These are phyloP conservation scores for Odontocolon sp. DNA, from an alignment of 2,888 invertebrate species.

Conservation along the genomic window DNA sequence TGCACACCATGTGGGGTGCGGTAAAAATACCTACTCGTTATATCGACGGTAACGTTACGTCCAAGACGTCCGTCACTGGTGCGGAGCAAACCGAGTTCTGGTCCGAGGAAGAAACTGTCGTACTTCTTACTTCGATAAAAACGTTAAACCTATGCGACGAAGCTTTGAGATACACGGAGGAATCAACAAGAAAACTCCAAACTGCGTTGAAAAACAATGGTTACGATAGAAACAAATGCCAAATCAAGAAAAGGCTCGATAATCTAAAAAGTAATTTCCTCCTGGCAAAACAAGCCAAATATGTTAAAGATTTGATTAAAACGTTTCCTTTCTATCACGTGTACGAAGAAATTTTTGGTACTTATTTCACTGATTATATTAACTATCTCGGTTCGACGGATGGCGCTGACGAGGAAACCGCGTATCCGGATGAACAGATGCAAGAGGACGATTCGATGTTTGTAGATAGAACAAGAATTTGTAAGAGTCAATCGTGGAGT, in stretches of 20 bases:
- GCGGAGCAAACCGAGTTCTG: conserved; percentile 61
- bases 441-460: conserved; percentile 5
- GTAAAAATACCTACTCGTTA: not conserved
- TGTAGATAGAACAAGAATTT: conserved; percentile 51
- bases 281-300: conserved; percentile 45
- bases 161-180: conserved; percentile 55
- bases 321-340: conserved; percentile 66
- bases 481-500: conserved; percentile 62
- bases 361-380: not conserved
- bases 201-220: conserved; percentile 63
- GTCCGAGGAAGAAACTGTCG: conserved; percentile 66
- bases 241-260: conserved; percentile 62
- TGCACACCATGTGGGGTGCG: conserved; percentile 65
- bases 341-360: conserved; percentile 63
- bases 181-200: conserved; percentile 55
- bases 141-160: conserved; percentile 59
- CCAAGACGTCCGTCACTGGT: not conserved
- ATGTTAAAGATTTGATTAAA: conserved; percentile 56
- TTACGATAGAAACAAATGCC: conserved; percentile 59
- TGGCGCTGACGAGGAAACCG: not conserved
- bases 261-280: conserved; percentile 62
- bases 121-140: conserved; percentile 63
- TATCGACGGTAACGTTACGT: not conserved
- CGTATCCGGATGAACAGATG: not conserved
- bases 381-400: not conserved